Evolutionary conservation across 23 tunicate species (phyloP).

Genomic region (Halocynthia roretzi): DNA sequence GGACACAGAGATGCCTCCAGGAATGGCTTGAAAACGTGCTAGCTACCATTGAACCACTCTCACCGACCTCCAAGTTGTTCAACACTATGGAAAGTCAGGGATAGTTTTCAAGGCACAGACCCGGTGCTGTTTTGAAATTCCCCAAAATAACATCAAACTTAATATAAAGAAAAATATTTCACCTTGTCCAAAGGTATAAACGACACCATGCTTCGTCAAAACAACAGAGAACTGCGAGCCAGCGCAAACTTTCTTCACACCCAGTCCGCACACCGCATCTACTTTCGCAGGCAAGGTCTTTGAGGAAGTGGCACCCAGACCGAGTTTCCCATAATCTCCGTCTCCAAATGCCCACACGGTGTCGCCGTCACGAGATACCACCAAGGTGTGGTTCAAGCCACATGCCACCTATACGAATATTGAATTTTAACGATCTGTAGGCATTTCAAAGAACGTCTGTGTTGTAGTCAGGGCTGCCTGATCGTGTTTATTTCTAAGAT

Average conservation of each 20-base stretch:
- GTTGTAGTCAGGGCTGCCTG: no score
- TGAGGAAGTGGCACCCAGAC: constrained; percentile 59
- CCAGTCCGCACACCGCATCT: constrained; percentile 56
- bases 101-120: no score
- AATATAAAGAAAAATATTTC: not conserved
- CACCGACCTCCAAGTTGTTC: no score
- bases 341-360: constrained; percentile 95
- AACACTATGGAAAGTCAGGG: no score
- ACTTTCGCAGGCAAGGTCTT: constrained; percentile 69
- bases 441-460: no score
- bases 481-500: no score
- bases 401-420: constrained; percentile 54
- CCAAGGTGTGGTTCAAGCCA: constrained; percentile 93
- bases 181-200: constrained; percentile 93
- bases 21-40: no score
- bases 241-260: constrained; percentile 63
- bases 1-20: no score
- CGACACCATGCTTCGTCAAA: constrained; percentile 53
- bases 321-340: constrained; percentile 96
- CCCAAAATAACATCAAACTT: no score
- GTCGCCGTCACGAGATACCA: constrained; percentile 78
- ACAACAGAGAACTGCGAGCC: constrained; percentile 78
- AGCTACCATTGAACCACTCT: no score
- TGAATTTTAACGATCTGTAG: not conserved
- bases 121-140: no score